Base-by-base conservation (phyloP, 2,888 invertebrate genomes). In the Leistus spinibarbis region DNA sequence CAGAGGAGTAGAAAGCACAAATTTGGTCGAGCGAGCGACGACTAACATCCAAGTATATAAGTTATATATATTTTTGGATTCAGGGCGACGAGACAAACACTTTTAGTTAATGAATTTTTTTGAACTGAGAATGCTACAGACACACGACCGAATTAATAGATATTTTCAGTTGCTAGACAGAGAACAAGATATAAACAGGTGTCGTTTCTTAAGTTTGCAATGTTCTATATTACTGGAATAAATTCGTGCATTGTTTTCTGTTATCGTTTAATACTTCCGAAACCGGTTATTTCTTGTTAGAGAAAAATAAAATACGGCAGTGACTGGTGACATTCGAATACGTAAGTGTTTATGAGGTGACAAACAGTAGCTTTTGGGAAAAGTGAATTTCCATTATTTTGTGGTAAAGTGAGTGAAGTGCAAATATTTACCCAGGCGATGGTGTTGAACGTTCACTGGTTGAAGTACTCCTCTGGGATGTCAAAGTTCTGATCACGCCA, bases 351-450 rank as follows among this genome's bases (percentile, higher is more conserved):
- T 66, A 53, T 66, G 54, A 10, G 13, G 19, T 19, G 20, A 62
- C 27, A 40, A 20, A 54, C 13, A 54, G 23, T 4, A 5, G 7
- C 13, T 0, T 40, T 5, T 10, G 40, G 40, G 56, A 60, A 27
- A 57, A 69, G 56, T 60, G 27, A 60, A 23, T 69, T 60, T 57
- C 16, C 24, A 24, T 60, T 68, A 54, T 54, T 68, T 68, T 17
- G 19, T 40, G 70, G n/a, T 17, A 53, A 56, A 57, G 40, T n/a
- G n/a, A 40, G 17, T 67, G 67, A 19, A 60, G 54, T 40, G 73
- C 22, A 17, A 65, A 67, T 66, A 66, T 73, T 73, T 66, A 73
- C 73, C 62, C 67, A 67, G 56, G 27, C n/a, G 72, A 72, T 65
- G 72, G 64, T 67, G 67, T 66, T 16, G 66, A 66, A 40, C 19